phyloP scores from a whole-genome alignment of 2,113 vertebrate genomes.

The Aspidoscelis tigris region DNA sequence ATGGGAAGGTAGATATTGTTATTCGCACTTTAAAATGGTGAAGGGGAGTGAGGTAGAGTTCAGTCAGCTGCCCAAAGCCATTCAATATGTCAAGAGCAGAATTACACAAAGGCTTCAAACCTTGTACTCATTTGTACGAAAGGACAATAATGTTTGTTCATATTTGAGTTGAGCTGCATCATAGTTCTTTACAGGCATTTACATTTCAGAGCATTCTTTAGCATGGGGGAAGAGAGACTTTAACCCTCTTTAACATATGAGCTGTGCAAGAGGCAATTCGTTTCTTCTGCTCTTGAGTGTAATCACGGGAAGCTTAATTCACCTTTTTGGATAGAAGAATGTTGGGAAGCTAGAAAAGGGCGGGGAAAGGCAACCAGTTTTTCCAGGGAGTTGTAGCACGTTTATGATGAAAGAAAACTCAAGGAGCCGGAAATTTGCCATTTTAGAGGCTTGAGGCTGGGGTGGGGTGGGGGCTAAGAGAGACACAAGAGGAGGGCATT shows the following conservation, averaged over 20 bases:
- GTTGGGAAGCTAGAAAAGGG: not conserved
- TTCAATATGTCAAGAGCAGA: slow-evolving; percentile 31
- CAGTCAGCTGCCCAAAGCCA: slow-evolving; percentile 1
- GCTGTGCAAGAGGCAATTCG: not conserved
- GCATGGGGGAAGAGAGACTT: not conserved
- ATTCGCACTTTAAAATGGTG: slow-evolving; percentile 6
- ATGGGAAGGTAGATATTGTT: slow-evolving; percentile 23
- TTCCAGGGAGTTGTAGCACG: not conserved
- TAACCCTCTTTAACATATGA: not conserved
- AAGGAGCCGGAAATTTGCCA: not conserved
- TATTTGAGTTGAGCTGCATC: slow-evolving; percentile 19
- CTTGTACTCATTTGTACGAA: slow-evolving; percentile 22
- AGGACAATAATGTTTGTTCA: slow-evolving; percentile 32
- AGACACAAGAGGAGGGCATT: not conserved
- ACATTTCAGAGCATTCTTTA: not conserved
- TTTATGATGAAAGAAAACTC: not conserved
- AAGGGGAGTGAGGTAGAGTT: not conserved
- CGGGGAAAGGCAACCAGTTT: not conserved
- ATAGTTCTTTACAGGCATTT: slow-evolving; percentile 1
- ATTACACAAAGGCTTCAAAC: slow-evolving; percentile 3
- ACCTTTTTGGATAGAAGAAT: not conserved
- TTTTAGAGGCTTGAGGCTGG: not conserved
- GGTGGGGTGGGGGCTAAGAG: no score
- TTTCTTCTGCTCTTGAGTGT: not conserved
- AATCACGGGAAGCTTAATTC: not conserved